Evolutionary conservation across 2,888 invertebrate species (phyloP).

Genomic region (Eupithecia insigniata): DNA sequence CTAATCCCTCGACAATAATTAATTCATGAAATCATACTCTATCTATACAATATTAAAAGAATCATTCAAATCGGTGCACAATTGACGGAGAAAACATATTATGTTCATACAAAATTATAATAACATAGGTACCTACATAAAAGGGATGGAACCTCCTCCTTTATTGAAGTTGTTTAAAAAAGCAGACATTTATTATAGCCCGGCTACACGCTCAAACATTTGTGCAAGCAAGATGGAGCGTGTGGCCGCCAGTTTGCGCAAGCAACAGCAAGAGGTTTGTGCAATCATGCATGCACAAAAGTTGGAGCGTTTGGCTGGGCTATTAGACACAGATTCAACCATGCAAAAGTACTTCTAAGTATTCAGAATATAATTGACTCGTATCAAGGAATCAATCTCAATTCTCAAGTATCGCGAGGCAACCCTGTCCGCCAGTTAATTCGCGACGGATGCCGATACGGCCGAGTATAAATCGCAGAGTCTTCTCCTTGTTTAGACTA

Average conservation of each 20-base stretch:
- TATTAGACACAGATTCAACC: neutral
- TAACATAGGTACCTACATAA: too few relatives aligned
- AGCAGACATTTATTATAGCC: neutral
- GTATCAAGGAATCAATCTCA: neutral
- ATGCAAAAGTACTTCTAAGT: neutral
- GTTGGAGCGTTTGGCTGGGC: too few relatives aligned
- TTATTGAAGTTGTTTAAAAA: neutral
- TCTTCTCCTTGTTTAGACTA: constrained; percentile 60
- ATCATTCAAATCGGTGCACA: neutral
- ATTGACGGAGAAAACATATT: too few relatives aligned
- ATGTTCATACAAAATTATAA: too few relatives aligned
- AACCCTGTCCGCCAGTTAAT: constrained; percentile 45
- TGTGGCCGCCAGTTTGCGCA: too few relatives aligned
- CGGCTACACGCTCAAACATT: too few relatives aligned
- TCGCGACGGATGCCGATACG: constrained; percentile 42
- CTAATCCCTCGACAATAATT: too few relatives aligned
- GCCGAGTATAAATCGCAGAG: constrained; percentile 45
- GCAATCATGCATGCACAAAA: too few relatives aligned
- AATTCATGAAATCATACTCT: neutral
- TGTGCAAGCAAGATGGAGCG: too few relatives aligned
- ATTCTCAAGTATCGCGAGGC: constrained; percentile 28
- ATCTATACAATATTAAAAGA: neutral
- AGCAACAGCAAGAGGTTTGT: too few relatives aligned
- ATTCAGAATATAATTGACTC: neutral
- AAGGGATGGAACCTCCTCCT: neutral